phyloP scores from a whole-genome alignment of 2,113 vertebrate species.

The Tyto alba region DNA sequence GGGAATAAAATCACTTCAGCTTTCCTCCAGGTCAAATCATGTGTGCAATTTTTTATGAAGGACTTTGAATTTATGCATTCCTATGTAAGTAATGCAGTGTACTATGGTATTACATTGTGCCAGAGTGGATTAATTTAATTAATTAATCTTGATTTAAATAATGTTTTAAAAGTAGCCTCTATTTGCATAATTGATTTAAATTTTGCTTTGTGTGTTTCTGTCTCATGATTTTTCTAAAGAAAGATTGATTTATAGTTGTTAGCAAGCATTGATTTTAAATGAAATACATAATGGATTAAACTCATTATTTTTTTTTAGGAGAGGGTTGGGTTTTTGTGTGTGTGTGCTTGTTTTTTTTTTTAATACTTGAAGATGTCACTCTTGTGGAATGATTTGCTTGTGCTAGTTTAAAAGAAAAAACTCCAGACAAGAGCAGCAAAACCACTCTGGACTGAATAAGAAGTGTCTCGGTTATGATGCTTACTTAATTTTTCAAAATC shows the following conservation, averaged over 20 bases:
- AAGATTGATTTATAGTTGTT: slow-evolving; percentile 12
- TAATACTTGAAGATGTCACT: background rate
- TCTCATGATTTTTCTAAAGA: slow-evolving; percentile 8
- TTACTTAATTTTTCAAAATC: background rate
- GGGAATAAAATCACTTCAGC: background rate
- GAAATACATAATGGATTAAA: background rate
- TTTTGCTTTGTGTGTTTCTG: background rate
- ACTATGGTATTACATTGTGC: background rate
- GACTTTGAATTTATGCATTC: background rate
- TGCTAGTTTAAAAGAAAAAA: background rate
- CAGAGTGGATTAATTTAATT: background rate
- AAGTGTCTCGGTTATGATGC: background rate
- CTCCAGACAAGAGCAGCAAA: background rate
- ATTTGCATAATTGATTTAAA: slow-evolving; percentile 21
- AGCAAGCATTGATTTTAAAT: slow-evolving; percentile 26
- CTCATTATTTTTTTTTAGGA: background rate
- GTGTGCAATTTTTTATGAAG: background rate
- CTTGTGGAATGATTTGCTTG: background rate
- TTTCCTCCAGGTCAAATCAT: background rate
- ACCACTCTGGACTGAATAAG: background rate
- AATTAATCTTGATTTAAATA: background rate
- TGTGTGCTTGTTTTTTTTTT: background rate
- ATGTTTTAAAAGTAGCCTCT: background rate
- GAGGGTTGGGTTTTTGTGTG: background rate
- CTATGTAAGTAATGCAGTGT: background rate